Conservation (phyloP, 1,140 invertebrate genomes). For the Leptopilina boulardi region DNA sequence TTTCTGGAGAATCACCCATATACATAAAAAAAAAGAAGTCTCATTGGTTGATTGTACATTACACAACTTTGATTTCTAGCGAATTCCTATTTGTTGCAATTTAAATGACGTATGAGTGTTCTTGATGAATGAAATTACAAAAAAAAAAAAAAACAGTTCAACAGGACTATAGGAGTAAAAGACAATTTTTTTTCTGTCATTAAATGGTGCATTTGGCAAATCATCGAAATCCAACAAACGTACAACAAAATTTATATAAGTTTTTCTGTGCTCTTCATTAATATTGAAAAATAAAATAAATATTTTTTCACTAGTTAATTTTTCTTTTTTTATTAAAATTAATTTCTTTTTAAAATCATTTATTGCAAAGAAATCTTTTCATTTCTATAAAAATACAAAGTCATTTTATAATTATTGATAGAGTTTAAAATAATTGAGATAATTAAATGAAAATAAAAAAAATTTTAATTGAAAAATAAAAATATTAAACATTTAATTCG, state of each 20-base stretch:
- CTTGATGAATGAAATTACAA: conserved; percentile 5
- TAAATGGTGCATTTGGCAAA: conserved; percentile 22
- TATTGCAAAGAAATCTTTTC: too few species aligned
- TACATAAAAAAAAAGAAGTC: neutral
- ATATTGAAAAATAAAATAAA: neutral
- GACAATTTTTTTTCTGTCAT: conserved; percentile 36
- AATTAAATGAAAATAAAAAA: too few species aligned
- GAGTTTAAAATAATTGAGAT: neutral
- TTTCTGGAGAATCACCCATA: too few species aligned
- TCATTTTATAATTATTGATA: too few species aligned
- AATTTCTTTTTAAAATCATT: neutral
- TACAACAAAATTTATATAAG: neutral
- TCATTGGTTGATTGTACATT: neutral
- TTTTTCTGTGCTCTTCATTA: conserved; percentile 7
- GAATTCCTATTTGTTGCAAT: conserved; percentile 36
- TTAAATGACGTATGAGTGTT: conserved; percentile 12
- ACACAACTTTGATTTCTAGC: conserved; percentile 25
- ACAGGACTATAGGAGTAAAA: conserved; percentile 38
- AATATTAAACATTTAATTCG: conserved; percentile 29
- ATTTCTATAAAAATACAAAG: too few species aligned
- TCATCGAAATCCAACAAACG: neutral
- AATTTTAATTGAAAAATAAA: neutral
- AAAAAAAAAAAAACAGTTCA: neutral
- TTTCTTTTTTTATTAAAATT: neutral
- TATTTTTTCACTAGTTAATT: neutral